Conservation (phyloP, 2,797 vertebrate genomes). For the Diplodus puntazzo region DNA sequence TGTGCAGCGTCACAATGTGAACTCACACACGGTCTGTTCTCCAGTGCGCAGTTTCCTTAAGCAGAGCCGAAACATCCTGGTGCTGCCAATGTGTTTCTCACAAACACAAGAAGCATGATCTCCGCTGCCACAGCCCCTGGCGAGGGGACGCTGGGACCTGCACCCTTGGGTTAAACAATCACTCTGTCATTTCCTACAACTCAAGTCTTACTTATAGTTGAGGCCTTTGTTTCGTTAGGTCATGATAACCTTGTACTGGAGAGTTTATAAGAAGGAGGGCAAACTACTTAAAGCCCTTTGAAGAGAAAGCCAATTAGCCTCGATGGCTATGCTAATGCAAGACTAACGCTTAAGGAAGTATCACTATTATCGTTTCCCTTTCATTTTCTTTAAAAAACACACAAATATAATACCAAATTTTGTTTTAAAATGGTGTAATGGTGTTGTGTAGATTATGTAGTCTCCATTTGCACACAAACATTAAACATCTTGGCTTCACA, state of each 20-base stretch:
- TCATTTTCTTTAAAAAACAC: neutral
- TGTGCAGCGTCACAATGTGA: slow-evolving; percentile 35
- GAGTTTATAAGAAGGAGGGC: no score
- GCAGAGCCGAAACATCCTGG: slow-evolving; percentile 65
- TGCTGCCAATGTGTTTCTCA: slow-evolving; percentile 54
- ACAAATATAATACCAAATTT: neutral
- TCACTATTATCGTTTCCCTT: no score
- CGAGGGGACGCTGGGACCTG: neutral
- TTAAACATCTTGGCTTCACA: neutral
- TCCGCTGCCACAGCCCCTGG: slow-evolving; percentile 19
- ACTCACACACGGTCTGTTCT: slow-evolving; percentile 39
- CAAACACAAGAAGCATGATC: slow-evolving; percentile 52
- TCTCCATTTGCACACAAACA: neutral
- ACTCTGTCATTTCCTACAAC: neutral
- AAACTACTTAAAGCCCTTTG: no score
- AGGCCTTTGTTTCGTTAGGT: neutral
- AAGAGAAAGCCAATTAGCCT: no score
- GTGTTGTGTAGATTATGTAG: neutral
- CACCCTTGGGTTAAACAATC: neutral
- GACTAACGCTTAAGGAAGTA: no score
- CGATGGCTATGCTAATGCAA: no score
- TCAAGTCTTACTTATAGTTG: neutral
- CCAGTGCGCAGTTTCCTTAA: slow-evolving; percentile 54
- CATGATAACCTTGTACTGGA: neutral
- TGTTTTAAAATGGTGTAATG: neutral